Evolutionary conservation across 2,888 invertebrate genomes (phyloP).

Genomic region (Caenorhabditis sulstoni): DNA sequence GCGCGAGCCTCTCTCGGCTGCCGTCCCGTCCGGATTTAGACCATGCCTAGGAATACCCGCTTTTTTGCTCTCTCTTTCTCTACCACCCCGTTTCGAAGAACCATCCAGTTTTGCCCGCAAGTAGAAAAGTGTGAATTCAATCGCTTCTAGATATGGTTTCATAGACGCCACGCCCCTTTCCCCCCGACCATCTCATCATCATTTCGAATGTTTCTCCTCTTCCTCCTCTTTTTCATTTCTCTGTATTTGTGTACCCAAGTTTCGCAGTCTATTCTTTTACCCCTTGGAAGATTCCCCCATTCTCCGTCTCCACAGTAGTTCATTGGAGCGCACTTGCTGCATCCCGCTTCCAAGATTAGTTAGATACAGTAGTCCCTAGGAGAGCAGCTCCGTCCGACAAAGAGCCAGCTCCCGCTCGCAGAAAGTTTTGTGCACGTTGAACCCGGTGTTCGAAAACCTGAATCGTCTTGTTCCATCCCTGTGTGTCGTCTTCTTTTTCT

Average conservation of each 20-base stretch:
- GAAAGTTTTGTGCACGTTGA: conserved; percentile 40
- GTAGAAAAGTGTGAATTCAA: conserved; percentile 47
- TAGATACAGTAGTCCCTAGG: conserved; percentile 1
- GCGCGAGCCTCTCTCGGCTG: not conserved
- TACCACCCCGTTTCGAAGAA: conserved; percentile 5
- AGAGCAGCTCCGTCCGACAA: no score
- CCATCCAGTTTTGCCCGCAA: conserved; percentile 24
- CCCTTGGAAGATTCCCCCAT: no score
- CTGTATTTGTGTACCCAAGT: conserved; percentile 12
- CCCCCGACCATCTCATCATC: conserved; percentile 2
- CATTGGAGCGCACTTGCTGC: no score
- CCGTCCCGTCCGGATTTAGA: conserved; percentile 24
- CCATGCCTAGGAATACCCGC: conserved; percentile 46
- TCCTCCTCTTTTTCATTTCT: not conserved
- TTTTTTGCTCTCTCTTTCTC: conserved; percentile 37
- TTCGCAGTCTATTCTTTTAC: not conserved
- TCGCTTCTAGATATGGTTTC: conserved; percentile 51
- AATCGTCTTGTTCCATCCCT: conserved; percentile 19
- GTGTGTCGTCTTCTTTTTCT: no score
- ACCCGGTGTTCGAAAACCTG: conserved; percentile 52
- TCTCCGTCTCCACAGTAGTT: no score
- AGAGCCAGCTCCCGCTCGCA: no score
- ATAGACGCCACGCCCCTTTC: conserved; percentile 39
- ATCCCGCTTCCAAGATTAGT: no score
- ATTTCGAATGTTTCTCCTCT: conserved; percentile 12